Evolutionary conservation across 2,888 invertebrate species (phyloP).

Genomic region (Frankliniella fusca): DNA sequence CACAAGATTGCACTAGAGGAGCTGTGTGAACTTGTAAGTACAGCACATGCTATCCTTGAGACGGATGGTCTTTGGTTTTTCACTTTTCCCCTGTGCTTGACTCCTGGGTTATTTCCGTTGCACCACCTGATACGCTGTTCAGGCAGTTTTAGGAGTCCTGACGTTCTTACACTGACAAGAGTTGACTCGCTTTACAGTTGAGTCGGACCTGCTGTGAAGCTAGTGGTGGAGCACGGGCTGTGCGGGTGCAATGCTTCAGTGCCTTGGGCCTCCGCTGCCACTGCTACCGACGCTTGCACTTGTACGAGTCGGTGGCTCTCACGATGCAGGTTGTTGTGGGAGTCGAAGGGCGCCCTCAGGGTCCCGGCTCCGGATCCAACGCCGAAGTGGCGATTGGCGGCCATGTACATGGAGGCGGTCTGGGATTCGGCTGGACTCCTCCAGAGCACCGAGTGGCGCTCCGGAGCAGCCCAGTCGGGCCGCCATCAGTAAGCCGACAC

Average conservation of each 20-base stretch:
- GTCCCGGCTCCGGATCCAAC: neutral
- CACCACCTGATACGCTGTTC: no score
- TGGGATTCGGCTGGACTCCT: neutral
- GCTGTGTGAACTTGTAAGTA: neutral
- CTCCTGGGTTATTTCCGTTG: no score
- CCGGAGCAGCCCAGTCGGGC: neutral
- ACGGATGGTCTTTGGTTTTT: no score
- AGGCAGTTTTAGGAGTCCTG: no score
- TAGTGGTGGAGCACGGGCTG: no score
- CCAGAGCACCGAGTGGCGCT: conserved; percentile 12
- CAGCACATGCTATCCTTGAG: neutral
- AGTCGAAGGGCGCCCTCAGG: neutral
- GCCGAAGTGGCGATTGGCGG: neutral
- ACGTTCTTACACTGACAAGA: no score
- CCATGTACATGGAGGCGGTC: no score
- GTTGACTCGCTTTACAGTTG: no score
- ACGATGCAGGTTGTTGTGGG: conserved; percentile 9
- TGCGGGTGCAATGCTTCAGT: no score
- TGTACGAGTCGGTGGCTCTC: conserved; percentile 7
- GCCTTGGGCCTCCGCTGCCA: neutral
- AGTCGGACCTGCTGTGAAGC: no score
- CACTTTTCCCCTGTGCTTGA: no score
- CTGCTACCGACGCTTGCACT: neutral
- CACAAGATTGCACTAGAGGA: neutral
- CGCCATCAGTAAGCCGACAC: neutral